These are phyloP conservation scores for Podiceps cristatus DNA, from an alignment of 2,113 vertebrate species.

Conservation along the genomic window DNA sequence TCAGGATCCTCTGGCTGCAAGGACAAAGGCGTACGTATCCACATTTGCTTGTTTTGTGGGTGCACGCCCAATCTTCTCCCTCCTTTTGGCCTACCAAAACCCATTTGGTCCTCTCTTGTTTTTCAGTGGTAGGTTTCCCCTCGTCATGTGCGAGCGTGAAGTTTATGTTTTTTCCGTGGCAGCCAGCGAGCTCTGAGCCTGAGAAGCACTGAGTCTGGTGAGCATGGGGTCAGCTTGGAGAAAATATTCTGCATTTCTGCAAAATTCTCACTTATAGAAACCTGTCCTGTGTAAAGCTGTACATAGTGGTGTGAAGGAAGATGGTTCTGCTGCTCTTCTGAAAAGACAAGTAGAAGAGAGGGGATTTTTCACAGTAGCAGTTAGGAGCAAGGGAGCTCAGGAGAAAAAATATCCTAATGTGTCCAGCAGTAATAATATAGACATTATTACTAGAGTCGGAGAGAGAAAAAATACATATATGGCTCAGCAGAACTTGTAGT, in stretches of 20 bases:
- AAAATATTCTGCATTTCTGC: background rate
- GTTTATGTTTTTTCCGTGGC: background rate
- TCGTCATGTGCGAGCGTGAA: background rate
- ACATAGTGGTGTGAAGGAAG: background rate
- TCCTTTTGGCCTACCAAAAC: background rate
- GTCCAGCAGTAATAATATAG: background rate
- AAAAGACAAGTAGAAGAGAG: background rate
- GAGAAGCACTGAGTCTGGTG: background rate
- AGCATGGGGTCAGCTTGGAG: background rate
- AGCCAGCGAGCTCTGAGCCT: background rate
- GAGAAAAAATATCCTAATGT: background rate
- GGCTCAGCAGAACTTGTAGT: background rate
- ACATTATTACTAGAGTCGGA: background rate
- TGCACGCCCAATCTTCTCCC: background rate
- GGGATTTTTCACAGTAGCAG: background rate
- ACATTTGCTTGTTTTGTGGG: background rate
- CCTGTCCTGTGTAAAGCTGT: background rate
- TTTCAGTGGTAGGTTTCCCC: background rate
- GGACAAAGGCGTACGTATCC: fast-evolving
- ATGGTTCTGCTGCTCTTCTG: background rate
- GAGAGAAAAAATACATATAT: background rate
- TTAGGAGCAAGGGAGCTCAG: background rate
- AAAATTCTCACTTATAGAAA: background rate
- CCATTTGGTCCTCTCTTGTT: background rate
- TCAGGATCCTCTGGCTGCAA: background rate